phyloP scores from a whole-genome alignment of 1,140 invertebrate species.

The Galendromus occidentalis region DNA sequence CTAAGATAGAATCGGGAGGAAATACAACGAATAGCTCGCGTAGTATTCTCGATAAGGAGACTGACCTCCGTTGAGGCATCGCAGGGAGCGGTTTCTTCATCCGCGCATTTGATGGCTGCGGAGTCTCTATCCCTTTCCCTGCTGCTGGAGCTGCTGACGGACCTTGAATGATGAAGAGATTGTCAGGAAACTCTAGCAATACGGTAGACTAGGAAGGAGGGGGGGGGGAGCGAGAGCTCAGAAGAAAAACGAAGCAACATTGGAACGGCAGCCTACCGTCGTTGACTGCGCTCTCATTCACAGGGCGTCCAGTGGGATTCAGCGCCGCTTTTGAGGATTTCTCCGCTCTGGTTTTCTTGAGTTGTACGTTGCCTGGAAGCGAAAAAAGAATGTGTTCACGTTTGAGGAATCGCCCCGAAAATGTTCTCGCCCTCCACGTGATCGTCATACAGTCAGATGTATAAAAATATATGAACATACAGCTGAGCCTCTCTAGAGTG shows the following conservation, averaged over 20 bases:
- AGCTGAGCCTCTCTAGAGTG: constrained; percentile 67
- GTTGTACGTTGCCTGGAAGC: not conserved
- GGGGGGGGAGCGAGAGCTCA: too few species aligned
- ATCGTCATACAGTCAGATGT: constrained; percentile 26
- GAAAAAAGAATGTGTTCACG: not conserved
- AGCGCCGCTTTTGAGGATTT: not conserved
- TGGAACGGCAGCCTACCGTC: too few species aligned
- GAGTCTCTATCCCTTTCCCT: too few species aligned
- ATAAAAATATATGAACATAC: constrained; percentile 83
- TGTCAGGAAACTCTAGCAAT: too few species aligned
- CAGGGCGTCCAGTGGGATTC: not conserved
- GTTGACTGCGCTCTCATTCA: not conserved
- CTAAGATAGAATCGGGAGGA: too few species aligned
- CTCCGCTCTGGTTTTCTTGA: constrained; percentile 1
- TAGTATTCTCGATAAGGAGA: too few species aligned
- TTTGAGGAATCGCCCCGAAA: not conserved
- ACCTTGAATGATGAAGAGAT: too few species aligned
- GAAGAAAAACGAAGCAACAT: too few species aligned
- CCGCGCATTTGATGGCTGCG: too few species aligned
- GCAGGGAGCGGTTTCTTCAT: not conserved
- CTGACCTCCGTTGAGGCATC: constrained; percentile 3
- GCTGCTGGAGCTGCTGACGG: too few species aligned
- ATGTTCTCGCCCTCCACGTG: not conserved
- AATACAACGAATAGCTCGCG: too few species aligned
- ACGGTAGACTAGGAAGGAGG: too few species aligned